phyloP scores from a whole-genome alignment of 1,140 invertebrate genomes.

The Drosophila neocordata region DNA sequence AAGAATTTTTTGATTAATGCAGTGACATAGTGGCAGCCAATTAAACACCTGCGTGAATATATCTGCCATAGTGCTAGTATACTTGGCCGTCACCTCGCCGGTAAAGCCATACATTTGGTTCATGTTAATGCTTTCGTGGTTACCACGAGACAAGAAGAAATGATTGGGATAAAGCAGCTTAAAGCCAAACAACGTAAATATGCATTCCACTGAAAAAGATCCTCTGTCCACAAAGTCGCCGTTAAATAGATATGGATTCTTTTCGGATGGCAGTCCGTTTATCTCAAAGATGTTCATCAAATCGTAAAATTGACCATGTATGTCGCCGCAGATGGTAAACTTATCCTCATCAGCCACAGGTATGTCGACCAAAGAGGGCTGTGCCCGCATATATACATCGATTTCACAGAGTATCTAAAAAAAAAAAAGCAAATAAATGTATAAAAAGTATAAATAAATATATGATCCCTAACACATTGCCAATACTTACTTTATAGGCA shows the following conservation, averaged over 20 bases:
- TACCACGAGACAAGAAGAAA: slow-evolving; percentile 99
- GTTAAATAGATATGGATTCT: slow-evolving; percentile 92
- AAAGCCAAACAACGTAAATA: slow-evolving; percentile 98
- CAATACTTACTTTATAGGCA: slow-evolving; percentile 94
- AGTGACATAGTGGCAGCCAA: slow-evolving; percentile 97
- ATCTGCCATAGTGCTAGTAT: slow-evolving; percentile 96
- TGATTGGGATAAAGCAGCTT: slow-evolving; percentile 98
- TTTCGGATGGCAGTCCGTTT: slow-evolving; percentile 96
- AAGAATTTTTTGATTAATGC: slow-evolving; percentile 95
- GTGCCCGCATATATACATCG: slow-evolving; percentile 91
- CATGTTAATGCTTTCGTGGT: slow-evolving; percentile 99
- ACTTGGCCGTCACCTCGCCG: slow-evolving; percentile 98
- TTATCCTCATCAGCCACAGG: slow-evolving; percentile 93
- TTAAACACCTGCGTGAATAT: slow-evolving; percentile 99
- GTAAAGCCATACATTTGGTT: slow-evolving; percentile 99
- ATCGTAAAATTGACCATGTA: slow-evolving; percentile 99
- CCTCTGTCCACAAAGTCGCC: slow-evolving; percentile 99
- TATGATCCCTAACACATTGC: too few relatives aligned
- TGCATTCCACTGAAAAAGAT: slow-evolving; percentile 99
- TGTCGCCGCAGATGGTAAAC: slow-evolving; percentile 99
- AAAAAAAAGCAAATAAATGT: slow-evolving; percentile 52
- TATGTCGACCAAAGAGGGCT: slow-evolving; percentile 95
- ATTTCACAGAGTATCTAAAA: slow-evolving; percentile 96
- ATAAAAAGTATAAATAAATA: too few relatives aligned
- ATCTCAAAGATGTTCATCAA: slow-evolving; percentile 98